Percentiles rank a stretch among this genome's conserved stretches.
Conservation (phyloP, 2,113 vertebrate genomes). For the Terrapene triunguis region DNA sequence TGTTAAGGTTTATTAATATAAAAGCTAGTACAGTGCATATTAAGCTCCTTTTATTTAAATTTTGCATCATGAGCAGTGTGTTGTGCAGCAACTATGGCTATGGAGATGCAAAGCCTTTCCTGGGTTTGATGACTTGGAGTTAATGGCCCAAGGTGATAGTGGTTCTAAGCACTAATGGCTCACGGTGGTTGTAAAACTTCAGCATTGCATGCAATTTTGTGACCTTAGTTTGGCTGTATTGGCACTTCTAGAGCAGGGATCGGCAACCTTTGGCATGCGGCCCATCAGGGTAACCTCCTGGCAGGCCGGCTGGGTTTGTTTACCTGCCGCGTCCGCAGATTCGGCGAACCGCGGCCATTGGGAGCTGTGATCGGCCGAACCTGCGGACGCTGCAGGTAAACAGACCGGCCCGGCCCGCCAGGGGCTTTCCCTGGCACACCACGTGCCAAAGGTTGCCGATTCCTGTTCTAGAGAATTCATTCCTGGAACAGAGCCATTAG, state of each 20-base stretch:
- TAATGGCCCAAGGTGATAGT: not conserved
- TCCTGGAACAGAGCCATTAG: not conserved
- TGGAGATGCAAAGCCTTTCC: not conserved
- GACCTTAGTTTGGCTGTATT: constrained; percentile 46
- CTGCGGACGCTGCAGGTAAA: too few relatives aligned
- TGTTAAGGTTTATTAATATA: not conserved
- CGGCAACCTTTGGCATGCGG: too few relatives aligned
- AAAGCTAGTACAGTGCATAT: not conserved
- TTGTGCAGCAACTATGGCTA: constrained; percentile 1
- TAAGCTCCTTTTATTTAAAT: not conserved
- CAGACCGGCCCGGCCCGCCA: too few relatives aligned
- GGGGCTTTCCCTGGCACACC: too few relatives aligned
- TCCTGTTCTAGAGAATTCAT: constrained; percentile 20
- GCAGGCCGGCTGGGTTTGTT: too few relatives aligned
- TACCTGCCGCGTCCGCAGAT: too few relatives aligned
- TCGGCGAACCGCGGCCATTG: too few relatives aligned
- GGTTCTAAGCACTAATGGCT: constrained; percentile 1
- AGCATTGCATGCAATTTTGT: not conserved
- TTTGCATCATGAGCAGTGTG: constrained; percentile 13
- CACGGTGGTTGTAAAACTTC: not conserved
- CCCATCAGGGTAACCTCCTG: too few relatives aligned
- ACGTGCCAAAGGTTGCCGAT: too few relatives aligned
- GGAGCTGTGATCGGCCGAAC: too few relatives aligned
- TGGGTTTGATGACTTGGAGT: not conserved
- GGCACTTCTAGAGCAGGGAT: not conserved